phyloP scores from a whole-genome alignment of 2,797 vertebrate species.

The Microctenopoma stevenorrisi region DNA sequence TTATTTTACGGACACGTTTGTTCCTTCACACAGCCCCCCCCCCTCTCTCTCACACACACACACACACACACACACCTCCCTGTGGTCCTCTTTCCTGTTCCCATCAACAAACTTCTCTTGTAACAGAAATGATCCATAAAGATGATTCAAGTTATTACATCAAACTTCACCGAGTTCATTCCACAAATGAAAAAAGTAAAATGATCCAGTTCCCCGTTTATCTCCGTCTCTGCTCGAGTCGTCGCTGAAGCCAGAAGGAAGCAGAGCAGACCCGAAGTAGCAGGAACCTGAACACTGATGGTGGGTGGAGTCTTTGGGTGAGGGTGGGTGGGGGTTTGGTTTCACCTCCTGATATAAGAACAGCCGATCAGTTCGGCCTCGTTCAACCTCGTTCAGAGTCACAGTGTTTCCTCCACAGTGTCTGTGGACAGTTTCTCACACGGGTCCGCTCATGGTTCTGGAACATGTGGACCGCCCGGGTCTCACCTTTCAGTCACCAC shows the following conservation, averaged over 20 bases:
- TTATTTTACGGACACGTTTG: not conserved
- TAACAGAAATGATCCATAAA: not conserved
- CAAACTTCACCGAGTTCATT: too few species aligned
- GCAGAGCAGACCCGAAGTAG: slow-evolving; percentile 30
- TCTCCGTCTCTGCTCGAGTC: too few species aligned
- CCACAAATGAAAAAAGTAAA: not conserved
- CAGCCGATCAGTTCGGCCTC: too few species aligned
- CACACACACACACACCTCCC: not conserved
- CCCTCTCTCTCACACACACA: not conserved
- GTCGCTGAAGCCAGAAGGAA: not conserved
- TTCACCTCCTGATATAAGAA: too few species aligned
- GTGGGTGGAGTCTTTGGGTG: slow-evolving; percentile 71
- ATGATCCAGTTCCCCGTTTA: not conserved
- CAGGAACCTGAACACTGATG: slow-evolving; percentile 68
- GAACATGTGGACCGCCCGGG: too few species aligned
- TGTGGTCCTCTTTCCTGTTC: not conserved
- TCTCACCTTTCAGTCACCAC: too few species aligned
- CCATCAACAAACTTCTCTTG: not conserved
- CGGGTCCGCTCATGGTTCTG: not conserved
- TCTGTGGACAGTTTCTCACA: too few species aligned
- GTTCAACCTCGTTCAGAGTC: slow-evolving; percentile 54
- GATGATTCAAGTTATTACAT: not conserved
- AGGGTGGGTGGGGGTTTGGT: slow-evolving; percentile 80
- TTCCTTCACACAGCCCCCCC: not conserved
- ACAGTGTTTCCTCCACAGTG: slow-evolving; percentile 52